Base-by-base conservation (phyloP, 2,888 invertebrate species). In the Neoaliturus tenellus region DNA sequence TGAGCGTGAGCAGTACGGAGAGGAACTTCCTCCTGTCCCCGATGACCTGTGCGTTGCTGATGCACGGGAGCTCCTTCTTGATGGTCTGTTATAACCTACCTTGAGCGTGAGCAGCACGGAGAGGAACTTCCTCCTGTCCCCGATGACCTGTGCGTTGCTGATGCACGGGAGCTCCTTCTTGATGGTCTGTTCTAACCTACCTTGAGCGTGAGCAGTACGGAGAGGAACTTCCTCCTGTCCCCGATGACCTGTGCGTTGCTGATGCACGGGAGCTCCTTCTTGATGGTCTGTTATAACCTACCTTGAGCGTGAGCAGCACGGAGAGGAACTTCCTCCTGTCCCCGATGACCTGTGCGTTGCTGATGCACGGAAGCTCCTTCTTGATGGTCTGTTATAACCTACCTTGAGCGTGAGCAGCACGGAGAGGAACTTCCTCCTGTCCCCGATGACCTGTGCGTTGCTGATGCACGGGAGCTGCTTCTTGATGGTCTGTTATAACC, bases 1-100 rank as follows among this genome's bases (percentile, higher is more conserved):
- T 98, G n/a, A 98, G 91, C 0, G 97, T 96, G 83, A 98, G 91
- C 84, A 98, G 92, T 86, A 98, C 92, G 2, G 97, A 94, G 82
- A 98, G 93, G 92, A 96, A 98, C 91, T 98, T 98, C 87, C 94
- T 93, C 89, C 94, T 93, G 90, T 98, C 98, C 1, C 98, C 98
- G 86, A 98, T 93, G 44, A 98, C 92, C 89, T 98, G 94, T 1
- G 95, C 97, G 91, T 97, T 95, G 87, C 96, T 96, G 25, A 98
- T 90, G 85, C 93, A 93, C 20, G 96, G 94, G 69, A 98, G 91
- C 89, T 96, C 95, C 6, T 93, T 91, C 89, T 96, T 95, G 23
- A n/a, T n/a, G n/a, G n/a, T n/a, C n/a, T n/a, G n/a, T n/a, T n/a
- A n/a, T n/a, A n/a, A n/a, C 51, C 67, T 41, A 85, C 97, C 94